These are phyloP conservation scores for Sarotherodon lohbergeri DNA, from an alignment of 2,113 vertebrate species.

Conservation along the genomic window DNA sequence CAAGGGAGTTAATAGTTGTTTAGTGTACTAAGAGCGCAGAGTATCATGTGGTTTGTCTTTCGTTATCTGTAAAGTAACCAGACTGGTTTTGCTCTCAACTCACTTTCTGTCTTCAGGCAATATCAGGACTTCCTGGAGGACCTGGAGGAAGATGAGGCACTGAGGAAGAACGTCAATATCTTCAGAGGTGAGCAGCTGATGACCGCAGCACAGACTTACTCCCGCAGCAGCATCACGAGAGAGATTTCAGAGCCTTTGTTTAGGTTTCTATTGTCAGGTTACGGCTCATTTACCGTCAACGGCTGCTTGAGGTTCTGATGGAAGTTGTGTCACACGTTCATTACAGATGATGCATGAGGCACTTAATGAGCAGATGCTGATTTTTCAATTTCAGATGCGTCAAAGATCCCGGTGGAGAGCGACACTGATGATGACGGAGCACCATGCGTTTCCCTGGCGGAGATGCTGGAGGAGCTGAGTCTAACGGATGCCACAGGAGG, in stretches of 20 bases:
- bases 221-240: background rate
- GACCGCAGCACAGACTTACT: background rate
- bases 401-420: conserved; percentile 86
- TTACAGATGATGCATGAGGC: background rate
- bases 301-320: background rate
- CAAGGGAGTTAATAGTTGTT: background rate
- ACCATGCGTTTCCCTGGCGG: conserved; percentile 84
- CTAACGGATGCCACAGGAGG: conserved; percentile 87
- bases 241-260: background rate
- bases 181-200: conserved; percentile 79
- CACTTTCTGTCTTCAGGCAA: conserved; percentile 73
- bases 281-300: background rate
- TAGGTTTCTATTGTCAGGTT: background rate
- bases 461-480: conserved; percentile 96
- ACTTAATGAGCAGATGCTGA: background rate
- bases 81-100: background rate
- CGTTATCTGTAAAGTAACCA: background rate
- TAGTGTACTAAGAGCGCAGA: background rate
- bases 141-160: conserved; percentile 93
- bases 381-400: conserved; percentile 58
- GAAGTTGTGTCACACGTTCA: background rate
- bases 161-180: conserved; percentile 95
- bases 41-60: background rate
- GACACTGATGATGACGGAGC: conserved; percentile 93
- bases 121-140: conserved; percentile 98